Evolutionary conservation across 2,113 vertebrate species (phyloP).

Genomic region (Rafetus swinhoei): DNA sequence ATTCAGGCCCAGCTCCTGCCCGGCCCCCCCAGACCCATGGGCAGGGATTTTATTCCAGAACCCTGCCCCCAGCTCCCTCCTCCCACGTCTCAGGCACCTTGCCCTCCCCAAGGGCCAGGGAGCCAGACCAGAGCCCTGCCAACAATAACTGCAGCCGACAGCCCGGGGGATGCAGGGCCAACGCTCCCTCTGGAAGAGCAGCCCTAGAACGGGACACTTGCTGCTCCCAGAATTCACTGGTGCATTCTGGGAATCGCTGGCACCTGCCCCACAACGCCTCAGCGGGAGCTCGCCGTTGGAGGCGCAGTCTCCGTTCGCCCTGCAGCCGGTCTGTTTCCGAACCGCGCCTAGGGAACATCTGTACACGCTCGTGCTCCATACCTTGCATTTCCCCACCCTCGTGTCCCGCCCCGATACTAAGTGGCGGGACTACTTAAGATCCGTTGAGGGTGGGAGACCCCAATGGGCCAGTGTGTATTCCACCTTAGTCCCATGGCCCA

Average conservation of each 20-base stretch:
- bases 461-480: no score
- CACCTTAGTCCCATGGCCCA: no score
- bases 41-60: not conserved
- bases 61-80: not conserved
- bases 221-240: not conserved
- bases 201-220: not conserved
- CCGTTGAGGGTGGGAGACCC: no score
- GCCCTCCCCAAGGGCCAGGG: not conserved
- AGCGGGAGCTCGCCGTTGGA: not conserved
- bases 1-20: not conserved
- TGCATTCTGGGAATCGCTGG: rapidly evolving
- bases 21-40: no score
- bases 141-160: not conserved
- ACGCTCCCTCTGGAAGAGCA: no score
- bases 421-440: no score
- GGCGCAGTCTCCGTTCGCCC: not conserved
- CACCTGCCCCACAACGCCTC: not conserved
- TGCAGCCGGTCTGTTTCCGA: no score
- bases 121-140: not conserved
- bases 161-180: no score
- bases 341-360: no score
- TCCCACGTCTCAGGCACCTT: not conserved
- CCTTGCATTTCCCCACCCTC: no score
- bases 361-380: no score
- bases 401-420: no score